phyloP scores from a whole-genome alignment of 1,140 invertebrate genomes.

The Trachymyrmex septentrionalis region DNA sequence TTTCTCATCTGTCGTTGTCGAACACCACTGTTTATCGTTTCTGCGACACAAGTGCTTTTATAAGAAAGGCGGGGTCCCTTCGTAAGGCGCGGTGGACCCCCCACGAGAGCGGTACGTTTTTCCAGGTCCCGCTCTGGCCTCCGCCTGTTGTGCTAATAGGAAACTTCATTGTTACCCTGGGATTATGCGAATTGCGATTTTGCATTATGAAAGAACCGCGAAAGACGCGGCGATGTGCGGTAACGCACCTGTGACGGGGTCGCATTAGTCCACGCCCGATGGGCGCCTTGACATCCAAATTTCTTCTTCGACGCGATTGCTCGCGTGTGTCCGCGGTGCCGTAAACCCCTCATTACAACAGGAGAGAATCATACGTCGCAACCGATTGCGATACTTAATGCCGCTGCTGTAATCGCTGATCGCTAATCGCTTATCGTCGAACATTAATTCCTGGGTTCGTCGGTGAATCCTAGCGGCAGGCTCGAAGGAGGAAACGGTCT shows the following conservation, averaged over 20 bases:
- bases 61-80: conserved; percentile 72
- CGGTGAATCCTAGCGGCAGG: background rate
- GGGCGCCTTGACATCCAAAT: conserved; percentile 79
- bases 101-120: conserved; percentile 55
- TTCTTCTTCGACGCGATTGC: conserved; percentile 58
- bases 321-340: conserved; percentile 35
- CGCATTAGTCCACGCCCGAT: conserved; percentile 18
- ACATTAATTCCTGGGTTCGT: conserved; percentile 20
- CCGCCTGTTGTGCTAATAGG: conserved; percentile 73
- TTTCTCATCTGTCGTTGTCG: conserved; percentile 54
- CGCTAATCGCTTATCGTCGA: conserved; percentile 21
- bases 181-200: conserved; percentile 73
- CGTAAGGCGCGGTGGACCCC: conserved; percentile 50
- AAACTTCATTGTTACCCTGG: conserved; percentile 74
- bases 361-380: conserved; percentile 24
- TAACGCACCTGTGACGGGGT: conserved; percentile 39
- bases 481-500: background rate
- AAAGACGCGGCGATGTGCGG: conserved; percentile 20
- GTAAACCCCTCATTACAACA: conserved; percentile 38
- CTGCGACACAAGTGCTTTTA: conserved; percentile 72
- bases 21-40: conserved; percentile 61
- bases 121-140: conserved; percentile 69
- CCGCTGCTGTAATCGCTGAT: conserved; percentile 40
- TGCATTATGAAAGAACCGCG: conserved; percentile 70
- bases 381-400: conserved; percentile 28